Evolutionary conservation across 1,140 invertebrate genomes (phyloP), one percentile per base, ranked within the genome.

Genomic region (Mamestra configurata): DNA sequence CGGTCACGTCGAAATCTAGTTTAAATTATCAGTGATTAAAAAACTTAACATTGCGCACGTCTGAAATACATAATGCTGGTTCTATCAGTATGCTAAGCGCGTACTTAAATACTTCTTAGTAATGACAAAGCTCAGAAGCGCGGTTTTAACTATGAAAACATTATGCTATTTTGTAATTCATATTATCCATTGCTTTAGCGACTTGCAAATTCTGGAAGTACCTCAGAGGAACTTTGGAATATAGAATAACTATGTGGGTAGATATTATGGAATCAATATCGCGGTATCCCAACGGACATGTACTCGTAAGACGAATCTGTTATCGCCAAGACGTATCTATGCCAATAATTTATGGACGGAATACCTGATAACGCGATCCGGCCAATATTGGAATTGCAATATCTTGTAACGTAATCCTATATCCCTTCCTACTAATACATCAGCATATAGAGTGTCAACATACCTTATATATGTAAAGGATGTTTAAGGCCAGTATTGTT

Each of bases 341-440:
- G 8, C 55, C 40, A 61, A 31, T 76, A 76, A 51, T 64, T 76
- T 76, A 76, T 49, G n/a, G 37, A 8, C 15, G 53, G 53, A 75
- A 75, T 76, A 76, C 57, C 40, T 51, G 57, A 76, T 49, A 76
- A 64, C 18, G 57, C 27, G 57, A 49, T 10, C 15, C 11, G 20
- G 22, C 37, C 73, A 59, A 51, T 76, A 76, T 75, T 76, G 73
- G 24, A 40, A 76, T 49, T 76, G 55, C 57, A 61, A 46, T 57
- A 37, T 76, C 20, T 4, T 7, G 18, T 73, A 31, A 43, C 57
- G 57, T 76, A 64, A 64, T 61, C 24, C 57, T 46, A n/a, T 75
- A 49, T 49, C 57, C n/a, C 11, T 10, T 40, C 18, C n/a, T n/a
- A n/a, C n/a, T n/a, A 31, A 64, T 64, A 64, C 43, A 57, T 73